Conservation (phyloP, 2,113 vertebrate genomes). For the Corythaixoides concolor region DNA sequence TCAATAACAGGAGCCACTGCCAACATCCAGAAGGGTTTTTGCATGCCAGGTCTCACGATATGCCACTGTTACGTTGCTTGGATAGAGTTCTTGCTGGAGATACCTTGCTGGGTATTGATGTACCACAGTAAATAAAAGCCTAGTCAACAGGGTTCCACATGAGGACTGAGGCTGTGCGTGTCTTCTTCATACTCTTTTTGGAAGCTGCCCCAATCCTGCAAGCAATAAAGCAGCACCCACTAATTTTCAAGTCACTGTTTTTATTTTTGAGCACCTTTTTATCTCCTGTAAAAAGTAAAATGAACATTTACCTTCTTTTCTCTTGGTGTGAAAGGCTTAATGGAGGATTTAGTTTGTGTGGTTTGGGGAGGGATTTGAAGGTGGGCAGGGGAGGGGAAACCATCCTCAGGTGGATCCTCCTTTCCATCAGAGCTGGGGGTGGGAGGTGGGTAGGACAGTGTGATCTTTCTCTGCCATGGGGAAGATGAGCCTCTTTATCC, state of each 20-base stretch:
- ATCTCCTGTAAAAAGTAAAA: background rate
- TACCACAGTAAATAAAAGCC: slow-evolving; percentile 24
- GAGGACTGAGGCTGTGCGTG: background rate
- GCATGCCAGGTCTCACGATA: background rate
- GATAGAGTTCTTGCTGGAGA: background rate
- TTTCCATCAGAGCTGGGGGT: background rate
- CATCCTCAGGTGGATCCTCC: background rate
- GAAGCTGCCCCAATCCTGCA: background rate
- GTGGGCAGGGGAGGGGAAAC: background rate
- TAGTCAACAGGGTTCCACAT: background rate
- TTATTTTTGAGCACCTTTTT: background rate
- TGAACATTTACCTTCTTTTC: background rate
- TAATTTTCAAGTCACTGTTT: background rate
- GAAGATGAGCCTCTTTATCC: background rate
- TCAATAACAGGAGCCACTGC: background rate
- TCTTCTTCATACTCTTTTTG: background rate
- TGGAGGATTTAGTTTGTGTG: background rate
- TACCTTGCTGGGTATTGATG: background rate
- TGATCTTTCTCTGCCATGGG: background rate
- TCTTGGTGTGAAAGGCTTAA: background rate
- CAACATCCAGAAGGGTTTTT: background rate
- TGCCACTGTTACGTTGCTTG: background rate
- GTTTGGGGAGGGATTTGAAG: background rate
- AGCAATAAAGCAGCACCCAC: background rate
- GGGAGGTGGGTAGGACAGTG: background rate